phyloP scores from a whole-genome alignment of 2,888 invertebrate genomes.

The Atethmia centrago region DNA sequence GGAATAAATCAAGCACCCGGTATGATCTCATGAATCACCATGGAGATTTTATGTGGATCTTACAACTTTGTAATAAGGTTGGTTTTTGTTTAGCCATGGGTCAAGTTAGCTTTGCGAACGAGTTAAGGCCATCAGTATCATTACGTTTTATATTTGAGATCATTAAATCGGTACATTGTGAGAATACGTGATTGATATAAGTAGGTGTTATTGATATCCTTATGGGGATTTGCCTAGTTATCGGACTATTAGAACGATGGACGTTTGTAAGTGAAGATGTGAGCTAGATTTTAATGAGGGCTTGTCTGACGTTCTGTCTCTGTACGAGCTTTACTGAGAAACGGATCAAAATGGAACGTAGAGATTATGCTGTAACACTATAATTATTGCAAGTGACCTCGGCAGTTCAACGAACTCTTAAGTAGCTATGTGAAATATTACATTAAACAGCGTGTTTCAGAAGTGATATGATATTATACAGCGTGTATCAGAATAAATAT shows the following conservation, averaged over 20 bases:
- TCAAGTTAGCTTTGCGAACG: conserved; percentile 67
- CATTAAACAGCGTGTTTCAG: background rate
- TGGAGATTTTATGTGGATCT: conserved; percentile 67
- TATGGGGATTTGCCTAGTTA: conserved; percentile 58
- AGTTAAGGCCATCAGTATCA: conserved; percentile 82
- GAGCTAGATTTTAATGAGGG: conserved; percentile 53
- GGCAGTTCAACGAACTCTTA: background rate
- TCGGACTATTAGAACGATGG: conserved; percentile 30
- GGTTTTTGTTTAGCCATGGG: conserved; percentile 61
- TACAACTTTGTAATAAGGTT: conserved; percentile 66
- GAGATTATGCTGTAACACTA: conserved; percentile 4
- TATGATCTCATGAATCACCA: conserved; percentile 85
- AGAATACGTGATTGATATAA: conserved; percentile 80
- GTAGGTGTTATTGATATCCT: conserved; percentile 68
- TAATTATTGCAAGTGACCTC: background rate
- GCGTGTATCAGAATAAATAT: background rate
- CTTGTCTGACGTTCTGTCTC: conserved; percentile 12
- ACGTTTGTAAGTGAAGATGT: conserved; percentile 30
- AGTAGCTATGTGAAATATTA: background rate
- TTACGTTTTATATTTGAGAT: conserved; percentile 87
- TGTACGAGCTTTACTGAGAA: conserved; percentile 19
- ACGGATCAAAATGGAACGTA: background rate
- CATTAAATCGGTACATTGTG: conserved; percentile 81
- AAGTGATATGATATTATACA: background rate
- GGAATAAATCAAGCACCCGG: conserved; percentile 88